These are phyloP conservation scores for Itoplectis maculator DNA, from an alignment of 2,888 invertebrate genomes.

Conservation along the genomic window DNA sequence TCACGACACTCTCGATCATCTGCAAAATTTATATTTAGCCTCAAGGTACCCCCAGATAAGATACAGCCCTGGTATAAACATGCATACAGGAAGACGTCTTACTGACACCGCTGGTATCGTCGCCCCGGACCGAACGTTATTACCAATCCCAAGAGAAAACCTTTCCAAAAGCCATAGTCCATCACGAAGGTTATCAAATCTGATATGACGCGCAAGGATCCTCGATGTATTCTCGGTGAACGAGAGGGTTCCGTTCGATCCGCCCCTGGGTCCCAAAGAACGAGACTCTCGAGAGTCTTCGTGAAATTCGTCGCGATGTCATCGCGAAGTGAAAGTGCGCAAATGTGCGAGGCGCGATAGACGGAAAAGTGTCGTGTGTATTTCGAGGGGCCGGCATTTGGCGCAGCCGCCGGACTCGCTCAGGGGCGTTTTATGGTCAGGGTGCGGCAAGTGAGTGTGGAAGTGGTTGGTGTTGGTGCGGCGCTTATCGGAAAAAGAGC, in stretches of 20 bases:
- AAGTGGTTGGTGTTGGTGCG: conserved; percentile 53
- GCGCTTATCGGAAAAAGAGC: conserved; percentile 72
- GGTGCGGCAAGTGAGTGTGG: conserved; percentile 23
- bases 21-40: background rate
- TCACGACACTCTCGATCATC: background rate
- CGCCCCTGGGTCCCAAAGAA: background rate
- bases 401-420: conserved; percentile 39
- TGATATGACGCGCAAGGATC: conserved; percentile 16
- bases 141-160: conserved; percentile 38
- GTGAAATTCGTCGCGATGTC: conserved; percentile 28
- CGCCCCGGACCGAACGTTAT: conserved; percentile 7
- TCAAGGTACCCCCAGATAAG: background rate
- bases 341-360: conserved; percentile 1
- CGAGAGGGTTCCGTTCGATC: background rate
- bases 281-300: conserved; percentile 39
- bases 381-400: conserved; percentile 31
- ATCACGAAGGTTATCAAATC: conserved; percentile 53
- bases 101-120: background rate
- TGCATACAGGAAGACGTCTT: background rate
- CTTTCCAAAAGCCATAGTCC: conserved; percentile 44
- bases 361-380: conserved; percentile 15
- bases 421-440: conserved; percentile 50
- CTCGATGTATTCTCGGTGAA: background rate
- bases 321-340: conserved; percentile 16
- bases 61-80: background rate